phyloP scores from a whole-genome alignment of 2,113 vertebrate species.

The Oceanodroma tethys region DNA sequence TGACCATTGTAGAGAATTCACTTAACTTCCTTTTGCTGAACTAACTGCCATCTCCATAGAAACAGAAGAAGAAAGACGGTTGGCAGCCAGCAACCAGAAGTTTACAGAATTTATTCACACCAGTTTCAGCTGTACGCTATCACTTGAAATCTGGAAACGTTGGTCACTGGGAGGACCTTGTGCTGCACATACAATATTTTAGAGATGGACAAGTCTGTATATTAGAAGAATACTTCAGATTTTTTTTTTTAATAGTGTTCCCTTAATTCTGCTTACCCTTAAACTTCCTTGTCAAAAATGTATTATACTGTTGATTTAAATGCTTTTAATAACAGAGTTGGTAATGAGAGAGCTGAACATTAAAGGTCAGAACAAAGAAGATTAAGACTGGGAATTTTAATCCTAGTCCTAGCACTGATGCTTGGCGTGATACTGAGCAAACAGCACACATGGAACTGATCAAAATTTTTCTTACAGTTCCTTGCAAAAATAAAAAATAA shows the following conservation, averaged over 20 bases:
- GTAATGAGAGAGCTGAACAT: background rate
- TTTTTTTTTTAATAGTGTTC: background rate
- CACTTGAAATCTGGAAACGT: background rate
- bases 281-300: background rate
- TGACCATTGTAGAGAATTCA: slow-evolving; percentile 6
- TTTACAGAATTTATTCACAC: slow-evolving; percentile 51
- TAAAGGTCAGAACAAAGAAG: background rate
- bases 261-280: background rate
- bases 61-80: slow-evolving; percentile 63
- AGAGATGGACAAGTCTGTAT: background rate
- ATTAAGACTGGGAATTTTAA: background rate
- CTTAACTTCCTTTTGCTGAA: slow-evolving; percentile 52
- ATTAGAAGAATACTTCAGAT: background rate
- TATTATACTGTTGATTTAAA: background rate
- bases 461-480: background rate
- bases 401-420: background rate
- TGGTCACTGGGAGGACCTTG: background rate
- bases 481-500: background rate
- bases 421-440: background rate
- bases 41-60: slow-evolving; percentile 62
- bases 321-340: background rate
- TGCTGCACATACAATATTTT: background rate
- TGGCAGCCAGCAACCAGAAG: slow-evolving; percentile 60
- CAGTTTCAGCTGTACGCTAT: slow-evolving; percentile 33
- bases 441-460: background rate